These are phyloP conservation scores for Lipotes vexillifer DNA, from an alignment of 2,113 vertebrate genomes.

Conservation along the genomic window DNA sequence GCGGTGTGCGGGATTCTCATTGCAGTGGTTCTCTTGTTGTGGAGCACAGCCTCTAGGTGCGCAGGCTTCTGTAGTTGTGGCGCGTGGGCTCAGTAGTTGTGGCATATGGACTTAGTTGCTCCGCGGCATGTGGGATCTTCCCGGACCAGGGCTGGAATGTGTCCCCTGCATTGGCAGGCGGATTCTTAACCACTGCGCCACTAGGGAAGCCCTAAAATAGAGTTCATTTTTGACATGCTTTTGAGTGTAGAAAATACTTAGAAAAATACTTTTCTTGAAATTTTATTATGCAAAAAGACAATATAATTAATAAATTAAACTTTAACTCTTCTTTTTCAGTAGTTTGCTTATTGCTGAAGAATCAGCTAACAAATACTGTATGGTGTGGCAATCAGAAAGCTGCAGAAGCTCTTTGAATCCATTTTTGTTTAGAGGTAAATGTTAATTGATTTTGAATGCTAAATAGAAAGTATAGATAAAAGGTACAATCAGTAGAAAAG, in stretches of 20 bases:
- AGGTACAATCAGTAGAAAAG: neutral
- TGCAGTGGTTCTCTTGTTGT: too few relatives aligned
- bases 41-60: too few relatives aligned
- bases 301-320: conserved; percentile 34
- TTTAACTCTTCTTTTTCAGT: conserved; percentile 61
- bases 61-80: too few relatives aligned
- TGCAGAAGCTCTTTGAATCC: conserved; percentile 58
- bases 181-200: too few relatives aligned
- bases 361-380: conserved; percentile 39
- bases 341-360: conserved; percentile 68
- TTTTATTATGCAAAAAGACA: neutral
- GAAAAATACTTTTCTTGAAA: conserved; percentile 8
- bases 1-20: too few relatives aligned
- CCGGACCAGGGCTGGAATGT: too few relatives aligned
- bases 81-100: too few relatives aligned
- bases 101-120: too few relatives aligned
- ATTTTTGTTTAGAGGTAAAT: conserved; percentile 77
- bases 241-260: conserved; percentile 10
- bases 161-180: too few relatives aligned
- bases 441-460: conserved; percentile 24
- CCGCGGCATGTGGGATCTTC: too few relatives aligned
- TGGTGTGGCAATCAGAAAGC: conserved; percentile 74
- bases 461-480: neutral
- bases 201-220: neutral
- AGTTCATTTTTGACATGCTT: neutral